Conservation (phyloP, 2,797 vertebrate species). For the Meda fulgida region DNA sequence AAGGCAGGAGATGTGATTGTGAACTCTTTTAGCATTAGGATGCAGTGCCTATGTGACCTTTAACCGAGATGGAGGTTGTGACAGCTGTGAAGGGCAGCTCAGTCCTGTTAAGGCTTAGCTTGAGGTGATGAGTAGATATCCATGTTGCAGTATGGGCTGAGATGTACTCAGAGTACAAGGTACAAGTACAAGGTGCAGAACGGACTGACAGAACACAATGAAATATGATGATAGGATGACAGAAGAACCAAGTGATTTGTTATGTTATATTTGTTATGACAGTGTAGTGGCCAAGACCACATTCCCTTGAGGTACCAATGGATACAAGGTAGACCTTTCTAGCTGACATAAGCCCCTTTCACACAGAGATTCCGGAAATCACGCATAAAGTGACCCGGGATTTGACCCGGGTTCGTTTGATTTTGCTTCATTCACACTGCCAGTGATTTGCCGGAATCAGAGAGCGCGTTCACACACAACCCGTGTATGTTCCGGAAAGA, state of each 20-base stretch:
- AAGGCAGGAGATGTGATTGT: background rate
- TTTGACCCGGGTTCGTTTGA: too few relatives aligned
- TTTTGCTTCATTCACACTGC: too few relatives aligned
- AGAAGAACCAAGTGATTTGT: background rate
- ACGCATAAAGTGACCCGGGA: too few relatives aligned
- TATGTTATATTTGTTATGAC: too few relatives aligned
- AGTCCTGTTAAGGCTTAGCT: conserved; percentile 22
- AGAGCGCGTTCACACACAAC: too few relatives aligned
- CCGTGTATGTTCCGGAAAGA: too few relatives aligned
- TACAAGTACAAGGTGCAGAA: background rate
- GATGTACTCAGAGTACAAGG: background rate
- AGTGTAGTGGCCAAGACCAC: background rate
- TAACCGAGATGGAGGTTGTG: conserved; percentile 27
- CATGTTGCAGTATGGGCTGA: background rate
- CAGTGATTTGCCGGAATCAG: too few relatives aligned
- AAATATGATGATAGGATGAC: background rate
- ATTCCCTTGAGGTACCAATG: background rate
- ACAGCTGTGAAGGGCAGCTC: conserved; percentile 23
- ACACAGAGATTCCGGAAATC: too few relatives aligned
- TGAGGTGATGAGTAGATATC: conserved; percentile 22
- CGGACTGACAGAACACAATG: background rate
- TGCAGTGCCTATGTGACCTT: conserved; percentile 17
- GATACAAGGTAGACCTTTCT: conserved; percentile 6
- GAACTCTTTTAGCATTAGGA: background rate
- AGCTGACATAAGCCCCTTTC: too few relatives aligned